Evolutionary conservation across 1,140 invertebrate species (phyloP).

Genomic region (Cydia pomonella): DNA sequence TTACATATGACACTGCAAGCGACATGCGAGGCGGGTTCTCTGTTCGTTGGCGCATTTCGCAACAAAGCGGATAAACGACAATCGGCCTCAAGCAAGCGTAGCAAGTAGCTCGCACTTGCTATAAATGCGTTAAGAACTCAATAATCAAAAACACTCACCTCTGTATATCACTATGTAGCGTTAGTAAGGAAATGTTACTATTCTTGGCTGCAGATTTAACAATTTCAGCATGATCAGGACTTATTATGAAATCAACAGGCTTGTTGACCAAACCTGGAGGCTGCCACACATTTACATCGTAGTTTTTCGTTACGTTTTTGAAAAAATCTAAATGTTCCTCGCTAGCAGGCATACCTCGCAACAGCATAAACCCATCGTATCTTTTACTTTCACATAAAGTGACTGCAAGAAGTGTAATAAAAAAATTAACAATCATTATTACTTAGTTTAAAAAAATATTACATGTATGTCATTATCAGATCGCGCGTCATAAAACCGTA

Average conservation of each 20-base stretch:
- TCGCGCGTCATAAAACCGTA: not conserved
- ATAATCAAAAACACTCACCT: slow-evolving; percentile 44
- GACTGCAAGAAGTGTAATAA: not conserved
- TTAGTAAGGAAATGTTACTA: slow-evolving; percentile 51
- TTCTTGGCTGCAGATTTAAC: slow-evolving; percentile 46
- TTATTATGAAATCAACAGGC: slow-evolving; percentile 56
- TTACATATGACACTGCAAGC: too few species aligned
- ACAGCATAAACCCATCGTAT: slow-evolving; percentile 59
- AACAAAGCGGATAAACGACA: too few species aligned
- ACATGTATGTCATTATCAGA: not conserved
- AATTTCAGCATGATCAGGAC: slow-evolving; percentile 45
- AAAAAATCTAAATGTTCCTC: slow-evolving; percentile 53
- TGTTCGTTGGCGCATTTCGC: too few species aligned
- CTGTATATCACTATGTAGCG: slow-evolving; percentile 59
- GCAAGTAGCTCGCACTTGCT: too few species aligned
- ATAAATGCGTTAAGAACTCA: not conserved
- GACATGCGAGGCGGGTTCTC: too few species aligned
- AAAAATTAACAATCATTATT: slow-evolving; percentile 3
- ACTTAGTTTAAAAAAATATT: not conserved
- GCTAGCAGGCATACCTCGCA: slow-evolving; percentile 52
- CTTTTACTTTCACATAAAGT: slow-evolving; percentile 40
- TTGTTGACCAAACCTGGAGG: slow-evolving; percentile 47
- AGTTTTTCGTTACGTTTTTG: slow-evolving; percentile 49
- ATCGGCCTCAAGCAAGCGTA: too few species aligned
- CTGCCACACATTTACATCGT: slow-evolving; percentile 59